Conservation (phyloP, 2,797 vertebrate species). For the Florisuga fusca region DNA sequence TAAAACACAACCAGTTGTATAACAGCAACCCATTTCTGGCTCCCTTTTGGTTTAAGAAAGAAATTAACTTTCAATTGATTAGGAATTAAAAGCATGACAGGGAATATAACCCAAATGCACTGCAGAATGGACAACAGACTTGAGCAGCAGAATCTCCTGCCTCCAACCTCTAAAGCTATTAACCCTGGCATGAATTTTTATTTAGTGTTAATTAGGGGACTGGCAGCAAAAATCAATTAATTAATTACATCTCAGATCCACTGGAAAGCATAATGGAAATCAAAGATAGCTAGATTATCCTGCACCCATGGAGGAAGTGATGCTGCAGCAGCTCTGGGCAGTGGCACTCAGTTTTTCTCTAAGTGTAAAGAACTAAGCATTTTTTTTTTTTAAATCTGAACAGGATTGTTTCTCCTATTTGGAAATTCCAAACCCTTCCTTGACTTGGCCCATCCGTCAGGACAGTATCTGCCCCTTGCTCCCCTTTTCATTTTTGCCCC, state of each 20-base stretch:
- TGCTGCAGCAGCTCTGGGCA: background rate
- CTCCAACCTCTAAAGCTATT: constrained; percentile 67
- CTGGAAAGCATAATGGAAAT: constrained; percentile 58
- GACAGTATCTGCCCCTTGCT: background rate
- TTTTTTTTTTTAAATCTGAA: too few species aligned
- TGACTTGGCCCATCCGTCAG: background rate
- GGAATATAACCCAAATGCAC: constrained; percentile 29
- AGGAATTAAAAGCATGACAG: constrained; percentile 54
- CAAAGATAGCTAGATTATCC: constrained; percentile 46
- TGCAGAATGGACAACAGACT: background rate
- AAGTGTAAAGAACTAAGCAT: background rate
- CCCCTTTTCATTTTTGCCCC: background rate
- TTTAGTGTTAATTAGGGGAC: constrained; percentile 70
- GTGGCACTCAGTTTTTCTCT: background rate
- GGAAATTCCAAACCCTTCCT: background rate
- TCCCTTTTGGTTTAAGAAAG: constrained; percentile 26
- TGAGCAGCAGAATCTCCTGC: constrained; percentile 23
- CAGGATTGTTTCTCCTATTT: fast-evolving
- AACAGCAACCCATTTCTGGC: background rate
- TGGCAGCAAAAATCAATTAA: constrained; percentile 68
- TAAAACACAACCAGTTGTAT: background rate
- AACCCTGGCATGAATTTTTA: constrained; percentile 69
- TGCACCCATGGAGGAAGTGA: background rate
- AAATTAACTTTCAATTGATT: constrained; percentile 67
- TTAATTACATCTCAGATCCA: constrained; percentile 68